Conservation (phyloP, 2,888 invertebrate genomes). For the Caenorhabditis uteleia region DNA sequence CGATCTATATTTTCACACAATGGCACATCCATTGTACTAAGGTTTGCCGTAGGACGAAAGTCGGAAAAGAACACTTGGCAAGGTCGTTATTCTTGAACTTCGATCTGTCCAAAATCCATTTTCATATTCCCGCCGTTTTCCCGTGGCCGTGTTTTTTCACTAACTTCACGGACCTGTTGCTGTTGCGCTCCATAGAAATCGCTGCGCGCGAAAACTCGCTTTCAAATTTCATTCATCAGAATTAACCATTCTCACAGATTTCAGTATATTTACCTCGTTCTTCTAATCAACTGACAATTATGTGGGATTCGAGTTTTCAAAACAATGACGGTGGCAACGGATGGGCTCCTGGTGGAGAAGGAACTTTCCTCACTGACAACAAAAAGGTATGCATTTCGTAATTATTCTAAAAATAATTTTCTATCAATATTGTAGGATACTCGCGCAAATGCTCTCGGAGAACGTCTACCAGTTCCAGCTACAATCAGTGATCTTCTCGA, state of each 20-base stretch:
- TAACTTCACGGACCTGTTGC: too few species aligned
- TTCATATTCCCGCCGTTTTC: too few species aligned
- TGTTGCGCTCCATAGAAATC: too few species aligned
- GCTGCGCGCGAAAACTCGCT: too few species aligned
- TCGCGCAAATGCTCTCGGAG: constrained; percentile 11
- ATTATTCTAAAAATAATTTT: neutral
- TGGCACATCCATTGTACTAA: too few species aligned
- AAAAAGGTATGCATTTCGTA: constrained; percentile 6
- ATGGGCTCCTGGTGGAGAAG: constrained; percentile 28
- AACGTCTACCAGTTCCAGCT: constrained; percentile 29
- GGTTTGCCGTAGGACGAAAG: too few species aligned
- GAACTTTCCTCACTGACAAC: constrained; percentile 25
- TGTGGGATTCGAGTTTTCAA: constrained; percentile 24
- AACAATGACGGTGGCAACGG: constrained; percentile 18
- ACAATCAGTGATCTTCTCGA: constrained; percentile 14
- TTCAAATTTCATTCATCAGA: neutral
- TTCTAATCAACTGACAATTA: constrained; percentile 9
- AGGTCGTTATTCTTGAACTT: too few species aligned
- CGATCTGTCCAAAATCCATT: too few species aligned
- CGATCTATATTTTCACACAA: too few species aligned
- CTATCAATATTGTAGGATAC: too few species aligned
- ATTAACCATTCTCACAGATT: neutral
- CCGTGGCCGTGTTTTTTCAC: too few species aligned
- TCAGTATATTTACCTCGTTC: neutral
- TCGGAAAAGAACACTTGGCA: too few species aligned